phyloP scores from a whole-genome alignment of 2,797 vertebrate species.

The Pipistrellus pipistrellus region DNA sequence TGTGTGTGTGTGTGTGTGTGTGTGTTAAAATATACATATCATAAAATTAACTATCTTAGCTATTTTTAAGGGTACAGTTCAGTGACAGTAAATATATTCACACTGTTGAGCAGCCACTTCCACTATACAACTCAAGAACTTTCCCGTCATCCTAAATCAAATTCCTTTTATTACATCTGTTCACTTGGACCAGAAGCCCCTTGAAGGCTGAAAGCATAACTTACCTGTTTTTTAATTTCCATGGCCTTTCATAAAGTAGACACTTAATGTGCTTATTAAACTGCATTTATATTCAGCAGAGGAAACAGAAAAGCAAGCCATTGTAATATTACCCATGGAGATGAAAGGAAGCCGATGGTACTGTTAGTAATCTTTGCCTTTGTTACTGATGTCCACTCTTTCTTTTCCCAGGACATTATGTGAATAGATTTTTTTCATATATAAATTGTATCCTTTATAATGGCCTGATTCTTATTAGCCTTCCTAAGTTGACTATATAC shows the following conservation, averaged over 20 bases:
- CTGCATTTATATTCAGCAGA: background rate
- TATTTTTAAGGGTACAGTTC: background rate
- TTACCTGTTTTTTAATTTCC: conserved; percentile 15
- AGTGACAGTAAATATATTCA: background rate
- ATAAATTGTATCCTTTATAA: background rate
- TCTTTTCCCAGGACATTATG: background rate
- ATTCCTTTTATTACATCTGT: background rate
- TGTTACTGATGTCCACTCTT: background rate
- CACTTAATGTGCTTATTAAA: background rate
- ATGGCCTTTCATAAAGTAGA: conserved; percentile 1
- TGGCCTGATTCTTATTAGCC: conserved; percentile 3
- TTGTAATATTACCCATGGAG: background rate
- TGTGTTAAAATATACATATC: background rate
- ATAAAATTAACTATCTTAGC: background rate
- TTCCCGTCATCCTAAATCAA: background rate
- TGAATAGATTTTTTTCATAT: background rate
- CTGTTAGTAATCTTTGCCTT: background rate
- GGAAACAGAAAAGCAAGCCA: background rate
- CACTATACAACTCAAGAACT: background rate
- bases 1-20: background rate
- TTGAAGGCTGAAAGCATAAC: background rate
- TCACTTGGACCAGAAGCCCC: background rate
- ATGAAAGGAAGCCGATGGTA: background rate
- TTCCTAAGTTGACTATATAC: conserved; percentile 33
- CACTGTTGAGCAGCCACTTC: background rate